Conservation (phyloP, 1,140 invertebrate species). For the Argopecten irradians region DNA sequence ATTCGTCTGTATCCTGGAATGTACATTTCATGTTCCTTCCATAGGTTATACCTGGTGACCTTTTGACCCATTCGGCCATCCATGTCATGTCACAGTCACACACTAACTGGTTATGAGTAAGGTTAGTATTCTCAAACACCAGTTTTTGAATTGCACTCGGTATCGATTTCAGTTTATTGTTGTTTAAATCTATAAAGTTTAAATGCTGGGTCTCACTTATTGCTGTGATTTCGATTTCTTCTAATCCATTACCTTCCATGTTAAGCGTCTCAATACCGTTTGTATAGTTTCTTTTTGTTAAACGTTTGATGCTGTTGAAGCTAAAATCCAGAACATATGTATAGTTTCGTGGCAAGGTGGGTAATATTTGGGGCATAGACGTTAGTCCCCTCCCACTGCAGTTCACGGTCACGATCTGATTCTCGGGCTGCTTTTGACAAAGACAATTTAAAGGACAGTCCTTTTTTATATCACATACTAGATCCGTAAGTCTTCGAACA, state of each 20-base stretch:
- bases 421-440: constrained; percentile 46
- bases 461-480: constrained; percentile 46
- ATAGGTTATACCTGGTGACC: not conserved
- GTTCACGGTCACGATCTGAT: constrained; percentile 38
- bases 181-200: constrained; percentile 35
- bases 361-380: constrained; percentile 13
- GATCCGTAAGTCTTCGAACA: constrained; percentile 29
- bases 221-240: constrained; percentile 23
- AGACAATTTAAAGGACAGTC: constrained; percentile 43
- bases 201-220: constrained; percentile 6
- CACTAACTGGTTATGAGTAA: constrained; percentile 37
- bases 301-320: constrained; percentile 30
- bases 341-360: constrained; percentile 27
- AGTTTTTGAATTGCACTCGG: constrained; percentile 40
- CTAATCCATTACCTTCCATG: constrained; percentile 28
- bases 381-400: constrained; percentile 32
- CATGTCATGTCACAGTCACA: constrained; percentile 48
- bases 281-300: constrained; percentile 29
- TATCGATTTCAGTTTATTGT: constrained; percentile 38
- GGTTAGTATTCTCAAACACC: constrained; percentile 23
- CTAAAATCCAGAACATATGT: constrained; percentile 28
- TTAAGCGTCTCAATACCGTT: not conserved
- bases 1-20: constrained; percentile 27
- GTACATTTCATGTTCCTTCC: constrained; percentile 33
- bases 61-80: constrained; percentile 48